These are phyloP conservation scores for Pseudomyrmex dendroicus DNA, from an alignment of 1,140 invertebrate species.

Conservation along the genomic window DNA sequence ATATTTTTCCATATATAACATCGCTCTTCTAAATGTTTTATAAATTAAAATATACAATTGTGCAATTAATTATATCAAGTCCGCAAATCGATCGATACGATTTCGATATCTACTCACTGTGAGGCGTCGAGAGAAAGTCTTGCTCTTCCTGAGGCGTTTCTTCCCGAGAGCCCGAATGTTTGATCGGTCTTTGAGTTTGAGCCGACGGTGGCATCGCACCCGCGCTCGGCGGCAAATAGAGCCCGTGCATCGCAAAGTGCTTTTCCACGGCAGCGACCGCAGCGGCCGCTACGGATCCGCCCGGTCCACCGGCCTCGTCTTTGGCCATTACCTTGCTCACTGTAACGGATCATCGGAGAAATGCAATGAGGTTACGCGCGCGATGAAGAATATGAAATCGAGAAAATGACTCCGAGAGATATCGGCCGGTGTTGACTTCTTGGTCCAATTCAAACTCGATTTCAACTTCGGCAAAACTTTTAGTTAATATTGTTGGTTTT, in stretches of 20 bases:
- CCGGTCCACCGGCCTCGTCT: slow-evolving; percentile 78
- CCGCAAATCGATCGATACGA: slow-evolving; percentile 3
- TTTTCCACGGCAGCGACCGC: slow-evolving; percentile 82
- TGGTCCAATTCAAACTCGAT: not conserved
- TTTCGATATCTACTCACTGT: slow-evolving; percentile 76
- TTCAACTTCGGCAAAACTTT: not conserved
- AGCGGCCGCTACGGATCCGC: slow-evolving; percentile 77
- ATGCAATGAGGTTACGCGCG: not conserved
- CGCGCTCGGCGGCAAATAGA: slow-evolving; percentile 80
- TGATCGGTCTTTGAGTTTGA: slow-evolving; percentile 81
- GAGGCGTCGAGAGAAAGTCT: slow-evolving; percentile 80
- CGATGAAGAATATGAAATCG: not conserved
- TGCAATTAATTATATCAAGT: not conserved
- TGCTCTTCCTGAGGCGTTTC: slow-evolving; percentile 80
- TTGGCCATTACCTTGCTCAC: slow-evolving; percentile 82
- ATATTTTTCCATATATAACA: not conserved
- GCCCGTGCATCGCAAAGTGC: slow-evolving; percentile 84
- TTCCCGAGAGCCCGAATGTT: slow-evolving; percentile 78
- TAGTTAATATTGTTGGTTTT: not conserved
- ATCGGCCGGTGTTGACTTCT: not conserved
- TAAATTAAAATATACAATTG: too few relatives aligned
- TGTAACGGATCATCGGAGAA: slow-evolving; percentile 62
- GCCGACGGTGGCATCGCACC: slow-evolving; percentile 80
- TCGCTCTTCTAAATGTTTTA: too few relatives aligned
- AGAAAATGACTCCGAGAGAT: too few relatives aligned